Evolutionary conservation across 53 echinoderm and acorn worm species (phyloP), one percentile per base, ranked within the genome.

Genomic region (Astropecten irregularis): DNA sequence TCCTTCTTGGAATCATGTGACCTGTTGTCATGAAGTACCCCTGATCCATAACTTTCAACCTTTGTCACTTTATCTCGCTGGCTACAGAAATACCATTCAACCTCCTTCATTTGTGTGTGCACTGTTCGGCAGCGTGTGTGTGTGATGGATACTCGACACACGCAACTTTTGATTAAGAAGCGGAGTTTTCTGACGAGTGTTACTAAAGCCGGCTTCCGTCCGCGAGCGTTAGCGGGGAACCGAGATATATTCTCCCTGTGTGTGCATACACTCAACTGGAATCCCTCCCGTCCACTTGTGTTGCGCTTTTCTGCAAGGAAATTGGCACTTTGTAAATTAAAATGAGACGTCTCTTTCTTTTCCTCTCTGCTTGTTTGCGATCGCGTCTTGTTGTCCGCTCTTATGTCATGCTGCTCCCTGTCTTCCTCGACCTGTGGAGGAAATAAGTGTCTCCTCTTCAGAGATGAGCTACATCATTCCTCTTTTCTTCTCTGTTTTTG

Each of bases 121-220:
- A n/a, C n/a, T n/a, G n/a, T n/a, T n/a, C n/a, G n/a, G n/a, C n/a
- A n/a, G 23, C 22, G 33, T 50, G 15, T 52, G 35, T 35, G 21
- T 48, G 52, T 71, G 35, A 71, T 71, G 52, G 71, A 71, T 71
- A 10, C 28, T 14, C 71, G 9, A n/a, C 1, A 50, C 29, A 42
- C 15, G 27, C 52, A 52, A 51, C 71, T 71, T 71, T 71, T 71
- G 71, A 71, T 71, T 71, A 71, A 71, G 53, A 52, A 71, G 33
- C 33, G 71, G 71, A 42, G n/a, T n/a, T n/a, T n/a, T 52, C 31
- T 28, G 27, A 33, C 51, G 13, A 71, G 71, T 52, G 71, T 53
- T 71, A 71, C 71, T 26, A 33, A 71, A 53, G 71, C 50, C 19
- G 71, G 34, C 71, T 50, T 71, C 71, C 71, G 49, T n/a, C 34